Base-by-base conservation (phyloP, 2,888 invertebrate genomes). In the Drosophila diplacantha region DNA sequence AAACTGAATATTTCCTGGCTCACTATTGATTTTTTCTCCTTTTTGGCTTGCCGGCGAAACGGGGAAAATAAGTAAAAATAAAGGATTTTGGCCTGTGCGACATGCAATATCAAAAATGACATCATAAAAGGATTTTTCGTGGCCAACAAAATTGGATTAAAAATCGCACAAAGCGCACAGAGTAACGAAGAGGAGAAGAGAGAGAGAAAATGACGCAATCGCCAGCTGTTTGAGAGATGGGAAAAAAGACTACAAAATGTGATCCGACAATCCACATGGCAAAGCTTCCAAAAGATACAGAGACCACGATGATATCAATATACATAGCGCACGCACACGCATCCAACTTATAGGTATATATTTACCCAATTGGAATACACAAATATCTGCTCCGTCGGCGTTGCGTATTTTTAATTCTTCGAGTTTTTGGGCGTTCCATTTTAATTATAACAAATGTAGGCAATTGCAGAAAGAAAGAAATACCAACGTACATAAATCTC, bases 141-240 rank as follows among this genome's bases (percentile, higher is more conserved):
- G 55, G 56, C 32, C 41, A 54, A 35, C 26, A 22, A 43, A 44
- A 54, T 58, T 55, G 58, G 58, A 55, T 55, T 59, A 55, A 55
- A 60, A 62, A 20, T 35, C 20, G 38, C 35, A 38, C 24, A 35
- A 34, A 26, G 38, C 39, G 24, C 43, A 9, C 47, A 29, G 22
- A 38, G 43, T 44, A 18, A 52, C 32, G 5, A 37, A 37, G 41
- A 11, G 14, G 32, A 24, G 34, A 29, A 29, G 9, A 9, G 9
- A 26, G 43, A 59, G 54, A 38, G 35, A 46, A 64, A 68, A 71
- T 73, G 73, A 73, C 74, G 73, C 70, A 73, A 59, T 64, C 50
- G 60, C 57, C 54, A 68, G 69, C 72, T 72, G 72, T 62, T 35
- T 47, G 14, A 38, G 38, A 62, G 55, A 47, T 61, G 37, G 22